Evolutionary conservation across 2,797 vertebrate species (phyloP).

Genomic region (Enteromius thamalakanensis): DNA sequence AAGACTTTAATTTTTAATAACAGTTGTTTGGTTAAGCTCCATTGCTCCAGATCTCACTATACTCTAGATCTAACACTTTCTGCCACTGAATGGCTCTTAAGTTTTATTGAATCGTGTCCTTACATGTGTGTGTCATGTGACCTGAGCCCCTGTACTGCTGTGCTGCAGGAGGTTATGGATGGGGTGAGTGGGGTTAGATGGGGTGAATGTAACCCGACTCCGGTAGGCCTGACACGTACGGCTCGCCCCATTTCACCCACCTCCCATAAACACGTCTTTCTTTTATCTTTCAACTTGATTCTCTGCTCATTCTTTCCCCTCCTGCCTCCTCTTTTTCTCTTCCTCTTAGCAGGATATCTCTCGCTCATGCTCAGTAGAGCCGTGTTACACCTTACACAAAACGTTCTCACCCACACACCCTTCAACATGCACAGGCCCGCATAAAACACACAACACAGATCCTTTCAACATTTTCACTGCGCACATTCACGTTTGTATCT

Average conservation of each 20-base stretch:
- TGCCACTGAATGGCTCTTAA: background rate
- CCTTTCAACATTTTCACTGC: background rate
- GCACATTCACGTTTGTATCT: background rate
- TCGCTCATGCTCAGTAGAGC: constrained; percentile 23
- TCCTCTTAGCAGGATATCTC: background rate
- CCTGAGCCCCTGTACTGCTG: constrained; percentile 9
- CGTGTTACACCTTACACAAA: constrained; percentile 47
- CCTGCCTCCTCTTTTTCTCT: background rate
- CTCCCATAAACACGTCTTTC: constrained; percentile 23
- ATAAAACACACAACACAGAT: constrained; percentile 10
- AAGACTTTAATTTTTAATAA: background rate
- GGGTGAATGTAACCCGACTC: constrained; percentile 43
- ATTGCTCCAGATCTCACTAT: background rate
- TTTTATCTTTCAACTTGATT: constrained; percentile 2
- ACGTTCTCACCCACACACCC: constrained; percentile 26
- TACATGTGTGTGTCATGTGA: constrained; percentile 22
- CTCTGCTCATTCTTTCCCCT: background rate
- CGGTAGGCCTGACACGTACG: background rate
- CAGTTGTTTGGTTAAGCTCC: background rate
- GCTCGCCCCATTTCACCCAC: constrained; percentile 5
- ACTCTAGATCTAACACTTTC: background rate
- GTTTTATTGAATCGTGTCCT: constrained; percentile 6
- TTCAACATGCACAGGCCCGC: constrained; percentile 35
- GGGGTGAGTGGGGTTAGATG: constrained; percentile 39
- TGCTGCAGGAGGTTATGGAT: constrained; percentile 19